Percentiles rank a stretch among this genome's conserved stretches.
Conservation (phyloP, 2,888 invertebrate species). For the Xestoiulus laeticollis region DNA sequence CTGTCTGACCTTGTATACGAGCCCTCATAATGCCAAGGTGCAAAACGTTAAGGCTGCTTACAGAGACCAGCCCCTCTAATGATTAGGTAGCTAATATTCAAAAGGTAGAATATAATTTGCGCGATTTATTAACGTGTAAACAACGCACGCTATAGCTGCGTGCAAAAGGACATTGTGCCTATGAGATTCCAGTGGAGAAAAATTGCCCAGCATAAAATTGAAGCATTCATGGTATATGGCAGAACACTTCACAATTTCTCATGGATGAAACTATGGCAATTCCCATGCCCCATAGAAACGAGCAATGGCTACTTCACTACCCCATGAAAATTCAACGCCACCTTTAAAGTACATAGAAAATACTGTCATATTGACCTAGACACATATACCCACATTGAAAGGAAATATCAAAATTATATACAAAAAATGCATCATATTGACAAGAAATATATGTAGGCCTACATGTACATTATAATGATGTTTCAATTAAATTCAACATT, state of each 20-base stretch:
- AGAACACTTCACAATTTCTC: slow-evolving; percentile 1
- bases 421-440: no score
- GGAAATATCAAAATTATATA: no score
- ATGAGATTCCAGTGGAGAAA: not conserved
- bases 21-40: not conserved
- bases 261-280: not conserved
- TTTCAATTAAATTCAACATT: no score
- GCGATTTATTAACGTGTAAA: not conserved
- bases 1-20: not conserved
- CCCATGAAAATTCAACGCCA: slow-evolving; percentile 23
- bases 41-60: not conserved
- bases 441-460: no score
- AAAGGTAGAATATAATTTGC: not conserved
- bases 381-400: not conserved
- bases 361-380: not conserved
- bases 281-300: slow-evolving; percentile 32
- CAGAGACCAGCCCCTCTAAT: slow-evolving; percentile 10
- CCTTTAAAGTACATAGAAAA: no score
- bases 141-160: not conserved
- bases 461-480: no score
- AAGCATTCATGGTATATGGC: not conserved
- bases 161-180: not conserved
- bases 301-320: not conserved
- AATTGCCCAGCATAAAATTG: not conserved
- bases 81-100: slow-evolving; percentile 13